Percentiles rank a stretch among this genome's conserved stretches.
Conservation (phyloP, 2,888 invertebrate genomes). For the Apamea anceps region DNA sequence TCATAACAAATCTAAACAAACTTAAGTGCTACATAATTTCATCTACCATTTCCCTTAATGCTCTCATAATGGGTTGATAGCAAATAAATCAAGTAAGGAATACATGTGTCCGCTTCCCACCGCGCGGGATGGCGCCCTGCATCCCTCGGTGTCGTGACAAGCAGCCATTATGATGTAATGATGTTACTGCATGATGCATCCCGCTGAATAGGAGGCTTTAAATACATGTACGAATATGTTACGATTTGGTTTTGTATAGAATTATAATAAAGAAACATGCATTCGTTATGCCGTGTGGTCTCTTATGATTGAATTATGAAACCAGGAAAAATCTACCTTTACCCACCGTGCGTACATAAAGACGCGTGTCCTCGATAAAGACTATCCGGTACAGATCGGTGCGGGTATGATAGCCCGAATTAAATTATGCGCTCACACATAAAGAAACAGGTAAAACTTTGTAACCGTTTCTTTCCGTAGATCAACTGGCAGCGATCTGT, state of each 20-base stretch:
- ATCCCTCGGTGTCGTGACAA: conserved; percentile 63
- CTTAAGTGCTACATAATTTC: conserved; percentile 42
- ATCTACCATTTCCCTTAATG: conserved; percentile 45
- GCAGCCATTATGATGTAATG: conserved; percentile 64
- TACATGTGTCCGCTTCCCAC: conserved; percentile 63
- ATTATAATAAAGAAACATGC: conserved; percentile 16
- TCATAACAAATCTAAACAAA: background rate
- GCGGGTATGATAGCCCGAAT: too few relatives aligned
- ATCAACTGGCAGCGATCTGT: too few relatives aligned
- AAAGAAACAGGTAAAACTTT: too few relatives aligned
- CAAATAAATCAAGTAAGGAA: conserved; percentile 56
- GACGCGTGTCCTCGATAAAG: too few relatives aligned
- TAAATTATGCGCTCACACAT: too few relatives aligned
- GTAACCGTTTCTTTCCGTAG: too few relatives aligned
- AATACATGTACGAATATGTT: conserved; percentile 44
- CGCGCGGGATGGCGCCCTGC: conserved; percentile 36
- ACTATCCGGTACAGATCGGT: too few relatives aligned
- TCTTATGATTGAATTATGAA: background rate
- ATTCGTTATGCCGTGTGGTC: conserved; percentile 18
- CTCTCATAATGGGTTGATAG: conserved; percentile 39
- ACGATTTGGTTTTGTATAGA: conserved; percentile 30
- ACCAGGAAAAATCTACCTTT: background rate
- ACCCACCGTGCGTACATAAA: too few relatives aligned
- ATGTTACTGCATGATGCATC: conserved; percentile 53
- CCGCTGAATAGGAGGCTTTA: conserved; percentile 51